phyloP scores from a whole-genome alignment of 1,140 invertebrate species.

The Fragariocoptes setiger region DNA sequence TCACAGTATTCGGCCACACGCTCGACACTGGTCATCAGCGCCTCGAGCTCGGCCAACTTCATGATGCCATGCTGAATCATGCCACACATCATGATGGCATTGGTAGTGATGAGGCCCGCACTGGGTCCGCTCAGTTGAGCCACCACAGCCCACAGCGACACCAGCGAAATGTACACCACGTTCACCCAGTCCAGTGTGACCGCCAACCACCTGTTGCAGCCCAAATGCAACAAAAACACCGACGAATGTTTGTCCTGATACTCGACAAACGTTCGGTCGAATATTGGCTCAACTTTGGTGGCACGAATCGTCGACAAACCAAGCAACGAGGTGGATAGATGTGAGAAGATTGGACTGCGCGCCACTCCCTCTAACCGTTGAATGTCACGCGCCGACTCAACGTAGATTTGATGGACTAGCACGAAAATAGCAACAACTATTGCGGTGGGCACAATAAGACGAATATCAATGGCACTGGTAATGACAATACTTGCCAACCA shows the following conservation, averaged over 20 bases:
- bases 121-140: constrained; percentile 21
- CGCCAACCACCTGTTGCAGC: constrained; percentile 44
- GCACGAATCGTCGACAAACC: constrained; percentile 22
- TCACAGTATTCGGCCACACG: constrained; percentile 28
- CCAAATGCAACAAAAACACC: constrained; percentile 35
- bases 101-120: constrained; percentile 44
- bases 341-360: constrained; percentile 22
- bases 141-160: constrained; percentile 11
- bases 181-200: constrained; percentile 43
- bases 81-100: constrained; percentile 35
- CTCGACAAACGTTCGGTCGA: constrained; percentile 26
- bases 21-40: constrained; percentile 38
- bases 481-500: not conserved
- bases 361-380: constrained; percentile 52
- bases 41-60: constrained; percentile 43
- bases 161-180: constrained; percentile 28
- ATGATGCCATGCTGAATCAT: constrained; percentile 52
- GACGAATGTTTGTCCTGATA: constrained; percentile 31
- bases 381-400: constrained; percentile 46
- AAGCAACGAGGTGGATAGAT: constrained; percentile 20
- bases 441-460: constrained; percentile 35
- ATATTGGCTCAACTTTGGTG: constrained; percentile 20
- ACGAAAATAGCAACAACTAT: constrained; percentile 37
- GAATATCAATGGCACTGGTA: constrained; percentile 29
- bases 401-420: constrained; percentile 36